A percentile compares a stretch with the other conserved stretches of the same genome.
Evolutionary conservation across 2,797 vertebrate genomes (phyloP).

Genomic region (Artibeus lituratus): DNA sequence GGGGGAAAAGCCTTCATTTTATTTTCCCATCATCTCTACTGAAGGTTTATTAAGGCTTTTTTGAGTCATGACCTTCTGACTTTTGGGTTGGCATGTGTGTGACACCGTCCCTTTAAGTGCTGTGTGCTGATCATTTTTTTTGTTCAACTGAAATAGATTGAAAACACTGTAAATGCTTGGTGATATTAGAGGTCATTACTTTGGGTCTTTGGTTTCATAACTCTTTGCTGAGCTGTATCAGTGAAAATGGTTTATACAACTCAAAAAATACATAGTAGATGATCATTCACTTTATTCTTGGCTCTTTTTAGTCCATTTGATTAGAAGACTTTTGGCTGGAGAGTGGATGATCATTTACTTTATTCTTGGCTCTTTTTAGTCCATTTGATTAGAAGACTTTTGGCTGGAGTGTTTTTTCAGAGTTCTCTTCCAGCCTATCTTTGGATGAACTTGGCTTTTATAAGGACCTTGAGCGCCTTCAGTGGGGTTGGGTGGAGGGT

Average conservation of each 20-base stretch:
- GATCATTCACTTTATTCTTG: slow-evolving; percentile 49
- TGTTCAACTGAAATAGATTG: slow-evolving; percentile 21
- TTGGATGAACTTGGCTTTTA: slow-evolving; percentile 14
- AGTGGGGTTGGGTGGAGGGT: background rate
- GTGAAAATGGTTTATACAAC: slow-evolving; percentile 48
- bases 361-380: slow-evolving; percentile 53
- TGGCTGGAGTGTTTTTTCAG: slow-evolving; percentile 54
- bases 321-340: slow-evolving; percentile 46
- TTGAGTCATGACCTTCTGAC: slow-evolving; percentile 22
- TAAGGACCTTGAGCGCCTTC: slow-evolving; percentile 31
- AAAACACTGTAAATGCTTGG: slow-evolving; percentile 41
- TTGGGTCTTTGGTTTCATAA: slow-evolving; percentile 55
- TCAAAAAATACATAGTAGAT: slow-evolving; percentile 40
- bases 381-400: slow-evolving; percentile 43
- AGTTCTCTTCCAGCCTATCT: slow-evolving; percentile 42
- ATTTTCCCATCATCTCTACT: slow-evolving; percentile 27
- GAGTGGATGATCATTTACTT: slow-evolving; percentile 39
- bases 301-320: slow-evolving; percentile 50
- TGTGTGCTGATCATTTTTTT: background rate
- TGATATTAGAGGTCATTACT: slow-evolving; percentile 41
- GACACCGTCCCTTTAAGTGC: slow-evolving; percentile 12
- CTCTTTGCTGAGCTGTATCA: background rate
- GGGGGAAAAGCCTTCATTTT: slow-evolving; percentile 15
- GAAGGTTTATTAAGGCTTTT: slow-evolving; percentile 37
- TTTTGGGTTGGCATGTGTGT: slow-evolving; percentile 22